Percentiles rank a stretch among this genome's conserved stretches.
Evolutionary conservation across 2,888 invertebrate species (phyloP).

Genomic region (Ypsolopha scabrella): DNA sequence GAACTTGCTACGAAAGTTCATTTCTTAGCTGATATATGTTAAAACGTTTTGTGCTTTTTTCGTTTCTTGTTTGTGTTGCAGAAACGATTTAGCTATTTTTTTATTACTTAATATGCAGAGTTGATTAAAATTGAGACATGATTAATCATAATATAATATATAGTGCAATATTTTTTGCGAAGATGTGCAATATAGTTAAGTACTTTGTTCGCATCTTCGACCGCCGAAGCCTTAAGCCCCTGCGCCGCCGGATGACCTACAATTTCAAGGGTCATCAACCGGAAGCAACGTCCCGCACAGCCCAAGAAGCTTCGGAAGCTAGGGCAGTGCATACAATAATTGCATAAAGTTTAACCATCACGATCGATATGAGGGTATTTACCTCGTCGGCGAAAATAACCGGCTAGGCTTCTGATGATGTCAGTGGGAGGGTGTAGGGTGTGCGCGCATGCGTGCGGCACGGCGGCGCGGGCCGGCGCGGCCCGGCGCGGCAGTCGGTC

Average conservation of each 20-base stretch:
- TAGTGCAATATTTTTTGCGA: too few species aligned
- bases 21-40: neutral
- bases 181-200: too few species aligned
- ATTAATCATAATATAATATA: too few species aligned
- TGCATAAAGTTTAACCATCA: constrained; percentile 64
- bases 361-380: constrained; percentile 71
- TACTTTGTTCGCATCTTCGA: too few species aligned
- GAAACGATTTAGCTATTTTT: too few species aligned
- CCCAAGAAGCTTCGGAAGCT: constrained; percentile 22
- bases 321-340: constrained; percentile 61
- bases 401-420: constrained; percentile 58
- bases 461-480: constrained; percentile 15
- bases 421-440: constrained; percentile 30
- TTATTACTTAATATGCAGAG: too few species aligned
- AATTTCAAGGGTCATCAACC: neutral
- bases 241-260: too few species aligned
- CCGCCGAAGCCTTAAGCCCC: too few species aligned
- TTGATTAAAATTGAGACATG: too few species aligned
- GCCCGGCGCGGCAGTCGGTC: constrained; percentile 40
- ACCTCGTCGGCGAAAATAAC: constrained; percentile 69
- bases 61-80: too few species aligned
- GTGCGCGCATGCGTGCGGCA: constrained; percentile 28
- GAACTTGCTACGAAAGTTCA: constrained; percentile 1
- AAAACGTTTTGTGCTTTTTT: too few species aligned
- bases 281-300: neutral